Evolutionary conservation across 2,113 vertebrate species (phyloP), one percentile per base, ranked within the genome.

Genomic region (Saccopteryx leptura): DNA sequence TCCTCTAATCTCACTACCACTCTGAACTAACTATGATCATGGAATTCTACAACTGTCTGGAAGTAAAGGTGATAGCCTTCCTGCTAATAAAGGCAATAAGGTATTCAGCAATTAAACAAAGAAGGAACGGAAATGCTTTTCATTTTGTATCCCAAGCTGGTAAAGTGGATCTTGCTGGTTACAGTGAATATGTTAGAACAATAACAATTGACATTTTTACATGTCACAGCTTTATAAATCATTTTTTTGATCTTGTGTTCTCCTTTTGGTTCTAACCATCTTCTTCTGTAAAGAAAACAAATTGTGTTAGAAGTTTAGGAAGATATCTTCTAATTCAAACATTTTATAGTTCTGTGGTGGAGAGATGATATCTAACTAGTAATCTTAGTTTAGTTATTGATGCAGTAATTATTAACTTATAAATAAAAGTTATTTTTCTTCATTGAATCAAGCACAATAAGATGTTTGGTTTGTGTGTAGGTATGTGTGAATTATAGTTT

Each of bases 251-350:
- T 56, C 9, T 66, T 68, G 18, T 66, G 21, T 72, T 90, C 60
- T 78, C 17, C 14, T 93, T 68, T 7, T 31, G 4, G 13, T 9
- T 65, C 56, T 88, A 72, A 80, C 18, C 21, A 75, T 75, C 28
- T 88, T 92, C 46, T 61, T 81, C 39, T 71, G 13, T 86, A 75
- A 72, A 85, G 54, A 74, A 75, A 75, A 83, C 75, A 9, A 75
- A 18, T 24, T 56, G 50, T 82, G 89, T 63, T 80, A n/a, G 24
- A 48, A 48, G 12, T 86, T 94, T 92, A 69, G 60, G n/a, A 74
- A 86, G 14, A 61, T 65, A 87, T 56, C 13, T 39, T 93, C 68
- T 82, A 65, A 58, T 74, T 56, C 14, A 58, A 83, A 56, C 4
- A 31, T 63, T 71, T 96, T 88, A 33, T 74, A 69, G 11, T 72